Base-by-base conservation (phyloP, 2,888 invertebrate species). In the Chaetogeoica ovagalla region DNA sequence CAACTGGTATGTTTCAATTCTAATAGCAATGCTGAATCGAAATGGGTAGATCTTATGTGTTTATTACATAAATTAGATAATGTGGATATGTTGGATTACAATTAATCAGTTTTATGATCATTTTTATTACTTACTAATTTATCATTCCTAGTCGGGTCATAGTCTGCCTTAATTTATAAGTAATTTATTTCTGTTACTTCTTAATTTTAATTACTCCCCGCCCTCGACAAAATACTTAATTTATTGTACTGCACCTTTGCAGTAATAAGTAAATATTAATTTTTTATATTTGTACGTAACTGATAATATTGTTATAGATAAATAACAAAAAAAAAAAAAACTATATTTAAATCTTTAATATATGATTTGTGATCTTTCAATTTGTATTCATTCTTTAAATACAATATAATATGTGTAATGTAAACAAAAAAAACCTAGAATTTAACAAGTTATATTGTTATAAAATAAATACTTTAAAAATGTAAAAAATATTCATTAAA, bases 1-100 rank as follows among this genome's bases (percentile, higher is more conserved):
- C 79, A 79, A 63, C 57, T 79, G 19, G 55, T 79, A 1, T 71
- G 79, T 71, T 23, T 79, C 19, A 71, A 79, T 57, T 8, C 62
- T 30, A 63, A 79, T 7, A 57, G 43, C 0, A 71, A 63, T 52
- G 15, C 23, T 57, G 71, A 63, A 52, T 55, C 39, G 5, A 71
- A 79, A 43, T 79, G 79, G 79, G 63, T 79, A n/a, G 63, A 71
- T 55, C 23, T 79, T 6, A 65, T 71, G 39, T 43, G 39, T 43
- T 71, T 79, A 63, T 77, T 77, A 3, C 17, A 39, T 37, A 79
- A 71, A 57, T 39, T 55, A 57, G 55, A 73, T 0, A 73, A 65
- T 57, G 39, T 21, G 0, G 68, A 66, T 4, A 57, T 19, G 15
- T 23, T 30, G 13, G 57, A 66, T 19, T 3, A 63, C 11, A 57